Conservation (phyloP, 2,888 invertebrate genomes). For the Lagria hirta region DNA sequence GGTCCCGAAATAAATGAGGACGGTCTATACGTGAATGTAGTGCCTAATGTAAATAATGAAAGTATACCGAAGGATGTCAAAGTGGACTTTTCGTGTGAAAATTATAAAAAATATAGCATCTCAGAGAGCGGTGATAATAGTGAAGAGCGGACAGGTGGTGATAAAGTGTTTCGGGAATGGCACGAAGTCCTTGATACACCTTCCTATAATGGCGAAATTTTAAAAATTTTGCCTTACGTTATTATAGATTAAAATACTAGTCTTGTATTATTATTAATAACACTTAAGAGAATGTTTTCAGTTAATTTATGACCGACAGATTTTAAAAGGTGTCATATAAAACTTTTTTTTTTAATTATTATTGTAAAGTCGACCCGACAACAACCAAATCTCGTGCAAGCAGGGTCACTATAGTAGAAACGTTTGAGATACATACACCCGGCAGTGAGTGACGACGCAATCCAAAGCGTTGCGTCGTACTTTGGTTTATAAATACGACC, state of each 20-base stretch:
- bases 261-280: conserved; percentile 19
- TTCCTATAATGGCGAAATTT: conserved; percentile 74
- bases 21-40: conserved; percentile 51
- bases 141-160: conserved; percentile 35
- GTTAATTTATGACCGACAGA: conserved; percentile 1
- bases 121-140: conserved; percentile 41
- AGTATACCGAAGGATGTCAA: conserved; percentile 43
- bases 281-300: conserved; percentile 10
- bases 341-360: too few species aligned
- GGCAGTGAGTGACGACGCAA: too few species aligned
- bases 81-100: conserved; percentile 47
- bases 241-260: conserved; percentile 73
- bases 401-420: too few species aligned
- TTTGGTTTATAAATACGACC: too few species aligned
- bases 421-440: too few species aligned
- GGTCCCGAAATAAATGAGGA: conserved; percentile 30
- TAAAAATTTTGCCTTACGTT: conserved; percentile 95
- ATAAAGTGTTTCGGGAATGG: conserved; percentile 81
- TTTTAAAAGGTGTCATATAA: conserved; percentile 15
- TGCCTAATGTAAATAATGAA: conserved; percentile 54
- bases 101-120: conserved; percentile 52
- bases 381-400: conserved; percentile 9
- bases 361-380: conserved; percentile 13
- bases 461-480: too few species aligned
- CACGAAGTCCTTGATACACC: conserved; percentile 78